These are phyloP conservation scores for Liodrosophila aerea DNA, from an alignment of 2,888 invertebrate genomes.

Conservation along the genomic window DNA sequence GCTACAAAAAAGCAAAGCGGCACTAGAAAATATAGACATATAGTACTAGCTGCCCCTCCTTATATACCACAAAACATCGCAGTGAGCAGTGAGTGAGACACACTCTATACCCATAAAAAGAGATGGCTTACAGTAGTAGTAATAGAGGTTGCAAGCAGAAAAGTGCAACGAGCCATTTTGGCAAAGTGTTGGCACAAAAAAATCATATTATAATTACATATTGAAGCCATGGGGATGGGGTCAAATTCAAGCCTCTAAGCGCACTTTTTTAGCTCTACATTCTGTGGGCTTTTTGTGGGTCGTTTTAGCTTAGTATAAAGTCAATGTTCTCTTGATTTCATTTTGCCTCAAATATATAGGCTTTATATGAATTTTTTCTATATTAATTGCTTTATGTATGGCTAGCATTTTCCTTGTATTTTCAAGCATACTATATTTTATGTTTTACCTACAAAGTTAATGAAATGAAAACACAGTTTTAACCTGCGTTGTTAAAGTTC, in stretches of 20 bases:
- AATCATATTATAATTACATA: constrained; percentile 70
- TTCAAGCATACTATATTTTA: constrained; percentile 27
- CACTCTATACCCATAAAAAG: constrained; percentile 15
- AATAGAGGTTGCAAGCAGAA: constrained; percentile 12
- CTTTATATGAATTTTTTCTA: not conserved
- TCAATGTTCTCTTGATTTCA: constrained; percentile 39
- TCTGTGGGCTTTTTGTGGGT: constrained; percentile 8
- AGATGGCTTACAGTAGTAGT: constrained; percentile 5
- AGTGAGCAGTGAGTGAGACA: constrained; percentile 8
- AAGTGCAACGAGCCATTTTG: constrained; percentile 44
- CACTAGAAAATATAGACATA: constrained; percentile 78
- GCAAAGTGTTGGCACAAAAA: constrained; percentile 47
- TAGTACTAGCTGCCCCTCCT: no score
- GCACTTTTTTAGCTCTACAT: constrained; percentile 4
- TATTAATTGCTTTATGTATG: constrained; percentile 27
- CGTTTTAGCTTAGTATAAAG: constrained; percentile 33
- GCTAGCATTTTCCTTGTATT: constrained; percentile 27
- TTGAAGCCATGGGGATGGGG: constrained; percentile 15
- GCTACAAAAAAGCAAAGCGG: constrained; percentile 53
- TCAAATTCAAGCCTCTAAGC: constrained; percentile 44
- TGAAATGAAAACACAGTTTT: constrained; percentile 45
- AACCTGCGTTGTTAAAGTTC: not conserved
- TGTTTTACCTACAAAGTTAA: constrained; percentile 42
- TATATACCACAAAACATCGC: constrained; percentile 47
- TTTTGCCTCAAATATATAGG: constrained; percentile 28